Conservation (phyloP, 1,140 invertebrate genomes). For the Amphibalanus amphitrite region DNA sequence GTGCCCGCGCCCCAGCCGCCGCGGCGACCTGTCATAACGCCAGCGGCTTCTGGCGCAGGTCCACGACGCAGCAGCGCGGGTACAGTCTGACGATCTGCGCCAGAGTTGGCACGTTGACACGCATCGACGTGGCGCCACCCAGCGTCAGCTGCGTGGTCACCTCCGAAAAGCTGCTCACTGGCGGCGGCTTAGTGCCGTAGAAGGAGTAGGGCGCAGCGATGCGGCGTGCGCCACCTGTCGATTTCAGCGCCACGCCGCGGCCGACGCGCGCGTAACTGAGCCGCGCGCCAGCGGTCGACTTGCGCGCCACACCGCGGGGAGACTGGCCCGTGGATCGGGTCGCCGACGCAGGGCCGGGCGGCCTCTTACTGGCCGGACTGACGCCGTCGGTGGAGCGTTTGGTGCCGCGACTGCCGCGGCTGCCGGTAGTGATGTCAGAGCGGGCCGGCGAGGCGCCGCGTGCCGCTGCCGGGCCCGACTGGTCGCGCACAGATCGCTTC, state of each 20-base stretch:
- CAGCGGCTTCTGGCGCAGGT: background rate
- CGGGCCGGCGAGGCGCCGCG: background rate
- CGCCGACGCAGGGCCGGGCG: background rate
- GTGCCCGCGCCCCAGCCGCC: background rate
- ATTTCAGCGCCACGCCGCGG: background rate
- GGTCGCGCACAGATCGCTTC: background rate
- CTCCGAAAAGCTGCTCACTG: background rate
- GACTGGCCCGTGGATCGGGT: background rate
- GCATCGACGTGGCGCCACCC: background rate
- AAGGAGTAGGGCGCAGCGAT: background rate
- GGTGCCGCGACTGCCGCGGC: background rate
- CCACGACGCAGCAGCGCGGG: background rate
- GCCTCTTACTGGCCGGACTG: background rate
- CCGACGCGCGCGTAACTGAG: background rate
- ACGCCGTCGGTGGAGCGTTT: background rate
- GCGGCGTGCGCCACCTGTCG: background rate
- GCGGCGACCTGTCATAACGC: background rate
- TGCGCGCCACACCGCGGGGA: background rate
- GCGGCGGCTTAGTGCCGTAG: background rate
- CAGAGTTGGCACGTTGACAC: background rate
- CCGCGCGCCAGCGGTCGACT: background rate
- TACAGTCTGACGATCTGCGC: background rate
- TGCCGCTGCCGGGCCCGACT: background rate
- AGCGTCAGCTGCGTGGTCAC: background rate
- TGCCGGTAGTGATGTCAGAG: background rate